A percentile compares a stretch with the other conserved stretches of the same genome.
phyloP scores from a whole-genome alignment of 2,113 vertebrate genomes.

The Apodemus speciosus region DNA sequence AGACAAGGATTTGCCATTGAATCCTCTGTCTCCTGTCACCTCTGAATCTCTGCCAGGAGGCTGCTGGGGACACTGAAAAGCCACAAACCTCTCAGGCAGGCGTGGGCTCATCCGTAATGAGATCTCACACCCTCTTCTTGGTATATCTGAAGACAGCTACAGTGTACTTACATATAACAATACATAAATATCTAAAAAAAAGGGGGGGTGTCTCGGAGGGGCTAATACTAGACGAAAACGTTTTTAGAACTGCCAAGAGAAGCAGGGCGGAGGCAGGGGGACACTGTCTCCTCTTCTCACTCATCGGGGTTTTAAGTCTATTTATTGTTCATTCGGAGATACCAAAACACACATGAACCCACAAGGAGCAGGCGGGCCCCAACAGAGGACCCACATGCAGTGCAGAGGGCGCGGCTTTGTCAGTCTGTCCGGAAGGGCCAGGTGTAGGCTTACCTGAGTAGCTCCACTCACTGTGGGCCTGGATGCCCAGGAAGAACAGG shows the following conservation, averaged over 20 bases:
- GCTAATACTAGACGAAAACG: accelerated
- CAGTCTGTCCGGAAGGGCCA: background rate
- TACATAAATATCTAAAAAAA: too few species aligned
- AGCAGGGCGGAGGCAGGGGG: accelerated
- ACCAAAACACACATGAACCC: background rate
- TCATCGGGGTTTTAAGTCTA: accelerated
- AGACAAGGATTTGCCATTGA: background rate
- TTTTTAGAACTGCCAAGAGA: background rate
- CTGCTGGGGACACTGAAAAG: background rate
- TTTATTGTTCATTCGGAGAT: accelerated
- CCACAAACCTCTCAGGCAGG: background rate
- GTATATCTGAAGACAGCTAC: too few species aligned
- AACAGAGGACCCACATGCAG: too few species aligned
- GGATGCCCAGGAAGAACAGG: constrained; percentile 67
- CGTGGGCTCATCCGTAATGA: too few species aligned
- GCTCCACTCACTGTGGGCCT: constrained; percentile 67
- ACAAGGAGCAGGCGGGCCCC: background rate
- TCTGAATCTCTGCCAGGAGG: accelerated
- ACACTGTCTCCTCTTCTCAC: background rate
- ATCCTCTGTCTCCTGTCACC: background rate
- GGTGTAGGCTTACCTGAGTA: constrained; percentile 81
- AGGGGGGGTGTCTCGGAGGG: background rate
- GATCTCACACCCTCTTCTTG: too few species aligned
- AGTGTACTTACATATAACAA: too few species aligned
- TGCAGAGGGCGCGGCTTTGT: accelerated